A percentile compares a stretch with the other conserved stretches of the same genome.
Conservation (phyloP, 2,113 vertebrate genomes). For the Tonatia bakeri region DNA sequence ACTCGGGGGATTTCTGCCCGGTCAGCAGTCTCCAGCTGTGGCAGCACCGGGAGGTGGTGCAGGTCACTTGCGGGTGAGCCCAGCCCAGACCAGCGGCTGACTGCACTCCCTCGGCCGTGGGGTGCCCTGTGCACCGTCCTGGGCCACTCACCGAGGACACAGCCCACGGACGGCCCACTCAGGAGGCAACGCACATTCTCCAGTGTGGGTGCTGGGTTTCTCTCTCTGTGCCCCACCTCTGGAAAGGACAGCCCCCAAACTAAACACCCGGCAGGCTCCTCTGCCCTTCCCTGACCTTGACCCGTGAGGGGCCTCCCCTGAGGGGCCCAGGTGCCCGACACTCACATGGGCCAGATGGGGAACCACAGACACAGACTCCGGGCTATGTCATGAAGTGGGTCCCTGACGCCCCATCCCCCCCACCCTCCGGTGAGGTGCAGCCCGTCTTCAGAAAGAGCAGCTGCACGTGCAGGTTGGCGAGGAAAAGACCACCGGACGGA, state of each 20-base stretch:
- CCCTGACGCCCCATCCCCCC: not conserved
- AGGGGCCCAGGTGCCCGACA: accelerated
- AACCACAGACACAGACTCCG: accelerated
- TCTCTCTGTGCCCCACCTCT: not conserved
- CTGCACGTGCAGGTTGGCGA: accelerated
- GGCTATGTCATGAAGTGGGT: accelerated
- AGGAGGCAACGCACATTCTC: accelerated
- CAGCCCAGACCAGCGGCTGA: not conserved
- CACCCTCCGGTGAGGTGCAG: accelerated
- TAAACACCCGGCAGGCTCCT: accelerated
- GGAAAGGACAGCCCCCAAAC: not conserved
- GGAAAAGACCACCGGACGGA: not conserved
- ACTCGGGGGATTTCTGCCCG: constrained; percentile 59
- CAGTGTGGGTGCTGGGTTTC: accelerated
- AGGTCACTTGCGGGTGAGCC: not conserved
- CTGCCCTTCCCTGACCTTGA: not conserved
- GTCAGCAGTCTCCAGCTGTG: constrained; percentile 33
- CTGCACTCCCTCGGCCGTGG: accelerated
- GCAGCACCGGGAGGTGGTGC: constrained; percentile 27
- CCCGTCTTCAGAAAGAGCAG: not conserved
- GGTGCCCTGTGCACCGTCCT: accelerated
- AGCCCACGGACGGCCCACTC: accelerated
- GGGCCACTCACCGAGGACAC: accelerated
- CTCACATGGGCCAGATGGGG: accelerated
- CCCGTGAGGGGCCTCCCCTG: accelerated